Evolutionary conservation across 2,797 vertebrate genomes (phyloP), one percentile per base, ranked within the genome.

Genomic region (Staurois parvus): DNA sequence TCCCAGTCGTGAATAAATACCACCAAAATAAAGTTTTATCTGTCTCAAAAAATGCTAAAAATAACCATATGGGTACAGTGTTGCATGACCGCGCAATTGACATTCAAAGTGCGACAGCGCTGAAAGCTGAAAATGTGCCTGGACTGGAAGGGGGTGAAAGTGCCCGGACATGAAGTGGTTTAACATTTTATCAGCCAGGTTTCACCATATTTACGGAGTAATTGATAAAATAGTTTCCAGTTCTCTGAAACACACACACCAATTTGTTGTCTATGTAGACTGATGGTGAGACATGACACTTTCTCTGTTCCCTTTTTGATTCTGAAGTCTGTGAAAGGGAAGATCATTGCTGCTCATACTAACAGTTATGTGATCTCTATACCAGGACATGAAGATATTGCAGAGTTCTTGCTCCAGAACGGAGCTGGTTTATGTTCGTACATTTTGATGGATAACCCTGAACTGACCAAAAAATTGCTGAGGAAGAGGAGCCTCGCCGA

Each of bases 391-490:
- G 95, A 97, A 88, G 96, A 97, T 73, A 93, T 99, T 0, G 96
- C 97, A 0, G 88, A 90, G 68, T 99, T 99, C 92, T 92, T 99
- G 87, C 92, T 99, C 40, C 91, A 96, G 78, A 96, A 96, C 0
- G 97, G 98, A 42, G 97, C 98, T 9, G 95, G 93, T 40, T 97
- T 99, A 88, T 98, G 97, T 70, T 99, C 98, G 0, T 99, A 99
- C 93, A 95, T 96, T 11, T 89, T 99, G 37, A 95, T 98, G 93
- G 98, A 99, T 91, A 97, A 97, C 66, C 95, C 97, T 0, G 92
- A 92, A 72, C 95, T 96, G 89, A 96, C 96, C 92, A 95, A 93
- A 72, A 92, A 90, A 72, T 95, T 99, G 28, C 96, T 99, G 86
- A 92, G 94, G 81, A 95, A 95, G 80, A 94, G 93, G 67, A 70